Base-by-base conservation (phyloP, 2,113 vertebrate genomes). In the Propithecus coquereli region DNA sequence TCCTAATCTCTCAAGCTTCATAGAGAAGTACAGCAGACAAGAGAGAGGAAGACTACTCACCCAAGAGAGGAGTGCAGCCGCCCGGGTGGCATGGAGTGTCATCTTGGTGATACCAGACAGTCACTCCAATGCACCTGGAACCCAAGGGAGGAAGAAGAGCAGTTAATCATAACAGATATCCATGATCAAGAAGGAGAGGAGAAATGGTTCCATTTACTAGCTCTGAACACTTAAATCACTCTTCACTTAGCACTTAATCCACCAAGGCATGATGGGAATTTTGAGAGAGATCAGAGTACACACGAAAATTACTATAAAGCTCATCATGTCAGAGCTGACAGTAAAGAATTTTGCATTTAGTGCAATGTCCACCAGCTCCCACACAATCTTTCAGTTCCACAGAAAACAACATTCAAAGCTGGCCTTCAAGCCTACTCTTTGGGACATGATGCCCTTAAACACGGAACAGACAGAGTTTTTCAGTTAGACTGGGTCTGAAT, bases 51-150 rank as follows among this genome's bases (percentile, higher is more conserved):
- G n/a, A 82, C 37, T 14, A 97, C 97, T 97, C 96, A 99, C 99
- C 99, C 99, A 99, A 50, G 98, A 96, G 5, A 99, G 98, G 32
- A 99, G 98, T 43, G 98, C 98, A 5, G 97, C 90, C 0, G 97
- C 98, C 95, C 98, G 98, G 17, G 92, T 57, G 0, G 74, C 20
- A 22, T 98, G 98, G 47, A 99, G 97, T 34, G 98, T 97, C 99
- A 99, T 99, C 61, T 91, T 98, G 23, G 83, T 76, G 50, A 97
- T 76, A 86, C 80, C 70, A 87, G 90, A 57, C 52, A 37, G 96
- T 96, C 91, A 97, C 94, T 40, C 94, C 85, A 37, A 74, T 3
- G 40, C 34, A 94, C 97, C 98, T 98, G 96, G 95, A 94, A 65
- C 43, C 6, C 27, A 13, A 97, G 65, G 37, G 12, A 85, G 20